Evolutionary conservation across 2,113 vertebrate species (phyloP), one percentile per base, ranked within the genome.

Genomic region (Smithornis capensis): DNA sequence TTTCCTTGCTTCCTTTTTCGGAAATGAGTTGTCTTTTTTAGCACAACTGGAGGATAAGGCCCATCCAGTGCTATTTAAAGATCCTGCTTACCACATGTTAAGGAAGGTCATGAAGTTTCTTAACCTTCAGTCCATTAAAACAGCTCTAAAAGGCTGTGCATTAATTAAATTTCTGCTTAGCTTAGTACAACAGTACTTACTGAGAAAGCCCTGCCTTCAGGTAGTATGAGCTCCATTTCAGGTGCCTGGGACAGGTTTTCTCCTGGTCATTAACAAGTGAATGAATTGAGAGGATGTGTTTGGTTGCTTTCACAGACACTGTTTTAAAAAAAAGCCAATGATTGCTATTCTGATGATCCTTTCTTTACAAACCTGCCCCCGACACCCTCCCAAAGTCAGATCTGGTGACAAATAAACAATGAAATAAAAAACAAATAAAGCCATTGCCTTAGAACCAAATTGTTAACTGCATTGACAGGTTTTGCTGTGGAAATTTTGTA

Each of bases 1-100:
- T 91, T 95, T 95, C 84, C 84, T 94, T 73, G 45, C 57, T 95
- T 94, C 81, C 53, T 89, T 94, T 86, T 94, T 79, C 1, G 4
- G 81, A 91, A 94, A 79, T 38, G 59, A 57, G 18, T 70, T 90
- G 44, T 84, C 53, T 44, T 56, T 92, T 94, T 83, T 80, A 91
- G 87, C 60, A 92, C 60, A 95, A 60, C 56, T 84, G 44, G 59
- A 89, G 57, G 56, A 83, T 68, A 23, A 88, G 55, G 27, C 59
- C 49, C n/a, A 33, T 59, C 25, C 28, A 25, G 83, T 62, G 10
- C 90, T 94, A 83, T 95, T 89, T 88, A 88, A 76, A 92, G 67
- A 68, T 89, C 78, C 50, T 67, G 64, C 84, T 95, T 71, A 62
- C 65, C 45, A n/a, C 45, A 18, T 29, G 50, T 80, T 73, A 70